Base-by-base conservation (phyloP, 2,797 vertebrate genomes). In the Pterois miles region DNA sequence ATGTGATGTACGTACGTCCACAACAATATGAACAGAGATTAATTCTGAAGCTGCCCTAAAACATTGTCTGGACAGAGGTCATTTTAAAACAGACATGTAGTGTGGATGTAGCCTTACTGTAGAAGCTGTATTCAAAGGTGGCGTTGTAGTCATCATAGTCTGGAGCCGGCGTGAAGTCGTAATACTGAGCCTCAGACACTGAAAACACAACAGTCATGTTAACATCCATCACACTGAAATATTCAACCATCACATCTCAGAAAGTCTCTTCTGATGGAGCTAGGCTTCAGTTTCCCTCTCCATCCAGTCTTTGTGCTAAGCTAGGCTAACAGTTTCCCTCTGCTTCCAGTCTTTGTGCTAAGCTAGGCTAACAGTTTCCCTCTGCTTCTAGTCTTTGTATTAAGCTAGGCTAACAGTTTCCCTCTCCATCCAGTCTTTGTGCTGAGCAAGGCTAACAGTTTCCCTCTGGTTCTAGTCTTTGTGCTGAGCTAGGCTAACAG, bases 121-220 rank as follows among this genome's bases (percentile, higher is more conserved):
- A 95, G 79, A 95, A 93, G 56, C 8, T 83, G 88, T 88, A 90
- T 0, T 88, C 79, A 38, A 95, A 85, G 83, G 93, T 94, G 70
- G 79, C 36, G 65, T 93, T 93, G 88, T 90, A 87, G 80, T 94
- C 91, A 6, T 82, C 80, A 9, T 94, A 93, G 60, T 94, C 93
- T 3, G 92, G 82, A 14, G 8, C 0, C 1, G 53, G 8, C 0
- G 93, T 92, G 62, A 23, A 9, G 0, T 90, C 84, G 1, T 90
- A 81, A 4, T 81, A 31, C 33, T 88, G 22, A 23, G 71, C 71
- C 10, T 76, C 43, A 0, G 25, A 72, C 59, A n/a, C 89, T 88
- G 65, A 38, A 79, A 69, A 65, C 34, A 76, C 53, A 81, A 40
- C 43, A 53, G 11, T 5, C 2, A 58, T 4, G 22, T 46, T 22